Evolutionary conservation across 1,140 invertebrate species (phyloP).

Genomic region (Chlorops oryzae): DNA sequence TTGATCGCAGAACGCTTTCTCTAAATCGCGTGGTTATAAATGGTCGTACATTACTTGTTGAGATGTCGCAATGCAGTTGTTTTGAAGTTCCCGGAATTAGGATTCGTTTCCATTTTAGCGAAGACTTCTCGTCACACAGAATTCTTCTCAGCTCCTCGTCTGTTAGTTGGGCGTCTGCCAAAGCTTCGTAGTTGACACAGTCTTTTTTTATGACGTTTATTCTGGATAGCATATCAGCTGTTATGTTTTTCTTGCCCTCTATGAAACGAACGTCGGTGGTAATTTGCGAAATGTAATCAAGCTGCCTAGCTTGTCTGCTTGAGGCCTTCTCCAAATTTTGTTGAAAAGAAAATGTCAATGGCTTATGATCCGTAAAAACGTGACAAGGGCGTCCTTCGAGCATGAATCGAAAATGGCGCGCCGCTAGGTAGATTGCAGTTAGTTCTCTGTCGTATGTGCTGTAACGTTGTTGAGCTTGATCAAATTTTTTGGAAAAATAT

Average conservation of each 20-base stretch:
- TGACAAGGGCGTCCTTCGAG: constrained; percentile 22
- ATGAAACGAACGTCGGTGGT: neutral
- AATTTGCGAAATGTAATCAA: constrained; percentile 1
- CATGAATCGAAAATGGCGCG: constrained; percentile 22
- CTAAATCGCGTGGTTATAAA: neutral
- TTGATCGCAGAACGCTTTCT: no score
- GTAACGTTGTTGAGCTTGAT: constrained; percentile 30
- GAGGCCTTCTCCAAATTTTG: no score
- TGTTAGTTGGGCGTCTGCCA: no score
- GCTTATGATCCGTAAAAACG: constrained; percentile 24
- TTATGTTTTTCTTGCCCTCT: no score
- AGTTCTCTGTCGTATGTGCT: constrained; percentile 39
- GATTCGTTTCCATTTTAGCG: neutral
- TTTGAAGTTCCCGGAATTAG: neutral
- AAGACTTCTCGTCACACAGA: neutral
- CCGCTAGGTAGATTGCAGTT: constrained; percentile 27
- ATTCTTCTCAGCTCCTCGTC: neutral
- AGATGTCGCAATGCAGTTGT: constrained; percentile 1
- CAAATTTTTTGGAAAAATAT: constrained; percentile 44
- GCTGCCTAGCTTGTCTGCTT: neutral
- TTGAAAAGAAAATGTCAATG: constrained; percentile 19
- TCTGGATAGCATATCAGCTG: no score
- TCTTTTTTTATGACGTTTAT: no score
- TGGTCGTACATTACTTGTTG: neutral
- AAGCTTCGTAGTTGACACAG: no score